Base-by-base conservation (phyloP, 2,113 vertebrate species). In the Microcebus griseorufus region DNA sequence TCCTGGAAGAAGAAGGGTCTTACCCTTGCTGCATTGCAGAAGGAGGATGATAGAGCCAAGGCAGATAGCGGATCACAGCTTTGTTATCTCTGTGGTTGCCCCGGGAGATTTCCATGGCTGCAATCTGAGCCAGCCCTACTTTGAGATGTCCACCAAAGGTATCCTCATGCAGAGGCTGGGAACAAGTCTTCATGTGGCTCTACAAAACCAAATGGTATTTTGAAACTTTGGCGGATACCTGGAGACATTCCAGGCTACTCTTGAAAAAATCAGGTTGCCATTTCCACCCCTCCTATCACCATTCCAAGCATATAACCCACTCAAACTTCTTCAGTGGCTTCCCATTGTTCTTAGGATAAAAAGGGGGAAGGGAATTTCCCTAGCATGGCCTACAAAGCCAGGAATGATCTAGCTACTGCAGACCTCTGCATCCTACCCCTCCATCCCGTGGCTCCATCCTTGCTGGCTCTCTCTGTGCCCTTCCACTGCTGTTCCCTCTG, bases 181-280 rank as follows among this genome's bases (percentile, higher is more conserved):
- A 99, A 96, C 99, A 99, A 9, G 99, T 99, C 99, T 99, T 99
- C 99, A 99, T 99, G 98, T 99, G 99, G 98, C 99, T 99, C 99
- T 99, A 96, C 55, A 98, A 96, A 95, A 93, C 45, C 85, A 98
- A 98, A 97, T 1, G 39, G 78, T 5, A 11, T n/a, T 42, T 17
- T 84, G 32, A 55, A 58, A 94, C 51, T 82, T n/a, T 42, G 42
- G 34, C 27, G 75, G 55, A 64, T 10, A 25, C 39, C 29, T 55
- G 22, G 27, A 55, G 42, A 53, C 37, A 17, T 42, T 51, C 32
- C n/a, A 83, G 83, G 42, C 20, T 45, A 76, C 55, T 83, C 83
- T 83, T 25, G 29, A 11, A 55, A 82, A 62, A 64, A 90, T 17
- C 22, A 34, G 62, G 62, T 48, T 9, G 45, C 67, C 60, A 51